Evolutionary conservation across 2,797 vertebrate species (phyloP).

Genomic region (Corythornis leucogaster): DNA sequence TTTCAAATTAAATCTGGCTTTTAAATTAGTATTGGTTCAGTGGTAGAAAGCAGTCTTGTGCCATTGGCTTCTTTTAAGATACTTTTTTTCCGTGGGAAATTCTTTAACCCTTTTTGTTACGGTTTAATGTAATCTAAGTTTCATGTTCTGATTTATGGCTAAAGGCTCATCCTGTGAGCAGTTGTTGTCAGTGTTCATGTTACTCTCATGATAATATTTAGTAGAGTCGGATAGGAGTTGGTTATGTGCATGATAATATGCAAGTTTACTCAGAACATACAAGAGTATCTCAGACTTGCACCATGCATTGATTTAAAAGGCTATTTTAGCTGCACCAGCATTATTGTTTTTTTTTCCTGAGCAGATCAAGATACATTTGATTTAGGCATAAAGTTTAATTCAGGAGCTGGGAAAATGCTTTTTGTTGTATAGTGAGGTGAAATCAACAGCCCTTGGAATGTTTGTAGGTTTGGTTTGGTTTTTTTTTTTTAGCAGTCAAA

Average conservation of each 20-base stretch:
- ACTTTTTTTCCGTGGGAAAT: not conserved
- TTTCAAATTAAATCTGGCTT: slow-evolving; percentile 17
- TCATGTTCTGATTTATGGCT: not conserved
- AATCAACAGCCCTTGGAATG: not conserved
- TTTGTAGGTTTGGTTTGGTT: not conserved
- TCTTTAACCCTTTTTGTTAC: slow-evolving; percentile 23
- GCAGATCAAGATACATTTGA: not conserved
- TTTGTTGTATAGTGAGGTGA: not conserved
- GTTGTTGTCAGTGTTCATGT: not conserved
- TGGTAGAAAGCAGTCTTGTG: not conserved
- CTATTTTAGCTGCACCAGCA: not conserved
- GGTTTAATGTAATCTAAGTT: not conserved
- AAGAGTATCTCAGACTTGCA: not conserved
- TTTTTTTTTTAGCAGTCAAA: not conserved
- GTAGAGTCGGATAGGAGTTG: not conserved
- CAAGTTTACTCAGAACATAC: not conserved
- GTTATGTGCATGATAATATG: not conserved
- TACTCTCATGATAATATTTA: not conserved
- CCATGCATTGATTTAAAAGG: not conserved
- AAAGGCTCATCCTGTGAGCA: not conserved
- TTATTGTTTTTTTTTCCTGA: not conserved
- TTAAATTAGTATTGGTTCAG: slow-evolving; percentile 24
- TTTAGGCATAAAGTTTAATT: not conserved
- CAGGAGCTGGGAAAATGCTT: not conserved
- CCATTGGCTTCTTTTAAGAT: not conserved